Evolutionary conservation across 2,888 invertebrate species (phyloP).

Genomic region (Griposia aprilina): DNA sequence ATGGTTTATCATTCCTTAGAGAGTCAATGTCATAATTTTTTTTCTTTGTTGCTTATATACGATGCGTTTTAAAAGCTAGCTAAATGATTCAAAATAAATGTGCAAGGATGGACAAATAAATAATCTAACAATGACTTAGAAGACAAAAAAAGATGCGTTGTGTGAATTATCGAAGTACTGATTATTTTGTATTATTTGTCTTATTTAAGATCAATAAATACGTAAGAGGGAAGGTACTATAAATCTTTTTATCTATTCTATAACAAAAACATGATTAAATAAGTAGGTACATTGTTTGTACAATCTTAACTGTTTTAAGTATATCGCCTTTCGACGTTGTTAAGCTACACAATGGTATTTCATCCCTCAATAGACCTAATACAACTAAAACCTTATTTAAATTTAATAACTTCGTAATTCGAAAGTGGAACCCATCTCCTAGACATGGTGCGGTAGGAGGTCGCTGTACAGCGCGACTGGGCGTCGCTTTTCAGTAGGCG

Average conservation of each 20-base stretch:
- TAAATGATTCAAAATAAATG: not conserved
- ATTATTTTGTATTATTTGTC: not conserved
- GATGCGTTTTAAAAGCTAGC: not conserved
- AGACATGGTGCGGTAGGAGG: slow-evolving; percentile 78
- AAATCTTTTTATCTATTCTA: no score
- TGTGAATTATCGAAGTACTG: not conserved
- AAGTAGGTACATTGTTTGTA: not conserved
- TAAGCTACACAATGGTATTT: not conserved
- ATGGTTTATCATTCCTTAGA: not conserved
- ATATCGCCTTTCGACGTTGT: not conserved
- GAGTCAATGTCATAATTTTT: not conserved
- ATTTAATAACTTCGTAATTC: slow-evolving; percentile 1
- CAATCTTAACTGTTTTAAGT: not conserved
- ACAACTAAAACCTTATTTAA: not conserved
- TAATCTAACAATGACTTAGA: not conserved
- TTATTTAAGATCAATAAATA: not conserved
- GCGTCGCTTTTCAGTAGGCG: slow-evolving; percentile 87
- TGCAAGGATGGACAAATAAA: not conserved
- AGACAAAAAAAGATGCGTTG: not conserved
- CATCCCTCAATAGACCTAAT: not conserved
- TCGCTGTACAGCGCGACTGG: slow-evolving; percentile 85
- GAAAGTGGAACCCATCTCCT: slow-evolving; percentile 43
- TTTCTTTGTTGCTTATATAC: not conserved
- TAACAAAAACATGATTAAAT: no score
- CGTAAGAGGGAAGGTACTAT: no score